phyloP scores from a whole-genome alignment of 2,888 invertebrate genomes.

The Argyra leucocephala region DNA sequence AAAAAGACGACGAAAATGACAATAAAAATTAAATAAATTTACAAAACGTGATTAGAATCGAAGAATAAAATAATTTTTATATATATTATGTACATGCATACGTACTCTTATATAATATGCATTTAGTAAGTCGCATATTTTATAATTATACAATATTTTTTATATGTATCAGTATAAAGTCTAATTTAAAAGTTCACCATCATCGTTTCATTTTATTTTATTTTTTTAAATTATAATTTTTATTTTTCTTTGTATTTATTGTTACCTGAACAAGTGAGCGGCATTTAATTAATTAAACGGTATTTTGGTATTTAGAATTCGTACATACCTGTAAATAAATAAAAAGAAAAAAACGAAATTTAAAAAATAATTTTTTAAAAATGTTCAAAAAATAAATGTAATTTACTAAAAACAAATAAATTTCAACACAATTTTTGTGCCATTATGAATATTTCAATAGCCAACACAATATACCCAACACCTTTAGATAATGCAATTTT shows the following conservation, averaged over 20 bases:
- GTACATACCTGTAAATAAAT: neutral
- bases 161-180: too few species aligned
- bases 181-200: too few species aligned
- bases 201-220: neutral
- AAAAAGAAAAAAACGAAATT: neutral
- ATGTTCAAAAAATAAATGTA: neutral
- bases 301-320: neutral
- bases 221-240: neutral
- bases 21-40: conserved; percentile 3
- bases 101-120: neutral
- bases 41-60: conserved; percentile 1
- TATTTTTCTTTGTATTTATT: neutral
- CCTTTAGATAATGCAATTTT: too few species aligned
- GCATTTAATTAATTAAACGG: neutral
- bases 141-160: too few species aligned
- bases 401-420: neutral
- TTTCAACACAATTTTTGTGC: too few species aligned
- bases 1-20: neutral
- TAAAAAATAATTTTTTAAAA: too few species aligned
- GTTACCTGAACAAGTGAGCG: neutral
- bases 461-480: too few species aligned
- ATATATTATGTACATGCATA: neutral
- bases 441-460: too few species aligned
- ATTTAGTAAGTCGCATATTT: too few species aligned
- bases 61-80: neutral